A percentile compares a stretch with the other conserved stretches of the same genome.
Evolutionary conservation across 1,140 invertebrate genomes (phyloP).

Genomic region (Oncopodura yosiiana): DNA sequence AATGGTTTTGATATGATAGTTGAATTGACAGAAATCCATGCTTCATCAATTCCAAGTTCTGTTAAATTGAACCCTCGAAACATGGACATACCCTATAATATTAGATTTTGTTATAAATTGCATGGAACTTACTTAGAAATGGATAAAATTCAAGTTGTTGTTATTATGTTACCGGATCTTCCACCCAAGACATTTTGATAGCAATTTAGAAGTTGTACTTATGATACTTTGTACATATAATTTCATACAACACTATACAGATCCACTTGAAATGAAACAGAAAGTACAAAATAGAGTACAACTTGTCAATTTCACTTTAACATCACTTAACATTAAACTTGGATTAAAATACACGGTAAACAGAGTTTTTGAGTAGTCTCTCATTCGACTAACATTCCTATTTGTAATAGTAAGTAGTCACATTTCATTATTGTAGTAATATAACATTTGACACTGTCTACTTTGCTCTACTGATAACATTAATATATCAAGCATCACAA

Average conservation of each 20-base stretch:
- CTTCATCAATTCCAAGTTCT: constrained; percentile 37
- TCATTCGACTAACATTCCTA: no score
- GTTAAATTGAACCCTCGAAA: constrained; percentile 36
- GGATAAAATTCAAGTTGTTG: background rate
- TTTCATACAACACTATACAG: background rate
- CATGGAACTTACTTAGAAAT: background rate
- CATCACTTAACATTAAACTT: background rate
- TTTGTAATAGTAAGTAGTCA: no score
- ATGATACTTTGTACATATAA: background rate
- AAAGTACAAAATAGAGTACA: background rate
- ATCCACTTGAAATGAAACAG: background rate
- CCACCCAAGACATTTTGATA: constrained; percentile 37
- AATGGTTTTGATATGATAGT: constrained; percentile 9
- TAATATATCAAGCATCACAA: no score
- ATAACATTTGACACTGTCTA: no score
- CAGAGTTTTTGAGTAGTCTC: background rate
- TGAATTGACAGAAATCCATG: constrained; percentile 36
- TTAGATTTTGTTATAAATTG: background rate
- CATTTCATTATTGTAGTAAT: no score
- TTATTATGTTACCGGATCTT: constrained; percentile 34
- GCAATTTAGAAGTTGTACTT: background rate
- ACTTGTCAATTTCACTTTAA: background rate
- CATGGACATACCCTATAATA: background rate
- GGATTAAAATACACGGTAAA: background rate
- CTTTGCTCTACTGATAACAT: no score